Conservation (phyloP, 2,888 invertebrate genomes). For the Eutolmus rufibarbis region DNA sequence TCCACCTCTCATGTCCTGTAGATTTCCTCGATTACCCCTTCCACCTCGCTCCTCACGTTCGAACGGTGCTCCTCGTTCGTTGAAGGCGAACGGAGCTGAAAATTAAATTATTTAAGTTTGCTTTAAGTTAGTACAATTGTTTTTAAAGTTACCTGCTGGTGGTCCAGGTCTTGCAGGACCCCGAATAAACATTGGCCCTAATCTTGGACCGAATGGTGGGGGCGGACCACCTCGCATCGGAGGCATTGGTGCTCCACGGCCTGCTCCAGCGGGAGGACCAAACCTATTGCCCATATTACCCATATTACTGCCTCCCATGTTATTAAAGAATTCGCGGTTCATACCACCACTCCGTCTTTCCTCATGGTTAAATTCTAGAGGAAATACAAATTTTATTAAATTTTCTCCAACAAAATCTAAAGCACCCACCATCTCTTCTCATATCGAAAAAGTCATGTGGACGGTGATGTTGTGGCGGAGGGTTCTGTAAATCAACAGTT, state of each 20-base stretch:
- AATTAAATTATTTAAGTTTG: neutral
- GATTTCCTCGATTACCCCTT: constrained; percentile 48
- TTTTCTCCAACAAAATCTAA: neutral
- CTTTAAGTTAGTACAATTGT: neutral
- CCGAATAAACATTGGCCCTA: constrained; percentile 50
- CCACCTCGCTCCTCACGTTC: constrained; percentile 51
- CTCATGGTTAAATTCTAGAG: constrained; percentile 39
- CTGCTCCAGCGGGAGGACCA: constrained; percentile 50
- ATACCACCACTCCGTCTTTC: constrained; percentile 50
- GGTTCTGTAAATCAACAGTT: constrained; percentile 35
- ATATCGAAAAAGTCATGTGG: constrained; percentile 42
- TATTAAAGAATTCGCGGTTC: constrained; percentile 57
- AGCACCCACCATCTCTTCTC: constrained; percentile 37
- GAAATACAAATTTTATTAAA: neutral
- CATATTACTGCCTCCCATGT: constrained; percentile 50
- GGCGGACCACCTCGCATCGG: constrained; percentile 48
- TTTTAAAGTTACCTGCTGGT: constrained; percentile 41
- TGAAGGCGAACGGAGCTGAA: constrained; percentile 46
- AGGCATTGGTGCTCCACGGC: constrained; percentile 41
- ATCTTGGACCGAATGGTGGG: constrained; percentile 50
- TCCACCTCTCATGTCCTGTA: constrained; percentile 51
- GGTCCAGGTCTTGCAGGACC: constrained; percentile 51
- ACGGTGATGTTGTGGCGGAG: constrained; percentile 14
- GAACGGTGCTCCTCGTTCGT: constrained; percentile 48
- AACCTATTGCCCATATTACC: constrained; percentile 57